Conservation (phyloP, 2,113 vertebrate species). For the Cygnus atratus region DNA sequence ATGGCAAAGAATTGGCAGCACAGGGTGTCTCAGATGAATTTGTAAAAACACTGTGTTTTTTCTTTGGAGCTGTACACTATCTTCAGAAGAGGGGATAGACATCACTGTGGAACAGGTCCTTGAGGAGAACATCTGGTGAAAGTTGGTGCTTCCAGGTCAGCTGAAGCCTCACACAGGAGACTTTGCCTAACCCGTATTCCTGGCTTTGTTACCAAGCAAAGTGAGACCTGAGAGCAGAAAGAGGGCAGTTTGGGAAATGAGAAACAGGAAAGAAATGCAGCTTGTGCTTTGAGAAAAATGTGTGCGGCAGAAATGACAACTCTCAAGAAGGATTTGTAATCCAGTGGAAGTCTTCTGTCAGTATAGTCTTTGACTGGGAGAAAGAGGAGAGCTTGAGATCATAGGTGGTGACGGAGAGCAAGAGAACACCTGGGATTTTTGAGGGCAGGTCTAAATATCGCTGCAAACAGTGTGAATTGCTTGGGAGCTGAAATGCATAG, state of each 20-base stretch:
- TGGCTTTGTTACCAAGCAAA: not conserved
- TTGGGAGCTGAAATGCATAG: not conserved
- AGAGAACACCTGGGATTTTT: not conserved
- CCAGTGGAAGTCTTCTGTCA: not conserved
- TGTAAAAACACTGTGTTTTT: not conserved
- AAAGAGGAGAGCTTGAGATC: not conserved
- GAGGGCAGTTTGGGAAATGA: not conserved
- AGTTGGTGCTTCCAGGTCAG: not conserved
- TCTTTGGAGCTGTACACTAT: not conserved
- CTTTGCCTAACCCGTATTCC: not conserved
- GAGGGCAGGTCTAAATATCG: not conserved
- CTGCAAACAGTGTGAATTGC: not conserved
- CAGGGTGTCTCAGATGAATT: not conserved
- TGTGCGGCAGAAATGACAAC: not conserved
- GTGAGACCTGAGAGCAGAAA: not conserved
- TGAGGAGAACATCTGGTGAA: not conserved
- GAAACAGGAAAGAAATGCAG: not conserved
- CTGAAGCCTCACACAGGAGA: not conserved
- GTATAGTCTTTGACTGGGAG: not conserved
- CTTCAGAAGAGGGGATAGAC: not conserved
- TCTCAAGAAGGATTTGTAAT: not conserved
- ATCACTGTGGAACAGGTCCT: accelerated
- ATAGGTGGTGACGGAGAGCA: not conserved
- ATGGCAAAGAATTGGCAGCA: not conserved
- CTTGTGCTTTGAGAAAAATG: not conserved